A percentile compares a stretch with the other conserved stretches of the same genome.
Conservation (phyloP, 2,888 invertebrate genomes). For the Tenthredo distinguenda region DNA sequence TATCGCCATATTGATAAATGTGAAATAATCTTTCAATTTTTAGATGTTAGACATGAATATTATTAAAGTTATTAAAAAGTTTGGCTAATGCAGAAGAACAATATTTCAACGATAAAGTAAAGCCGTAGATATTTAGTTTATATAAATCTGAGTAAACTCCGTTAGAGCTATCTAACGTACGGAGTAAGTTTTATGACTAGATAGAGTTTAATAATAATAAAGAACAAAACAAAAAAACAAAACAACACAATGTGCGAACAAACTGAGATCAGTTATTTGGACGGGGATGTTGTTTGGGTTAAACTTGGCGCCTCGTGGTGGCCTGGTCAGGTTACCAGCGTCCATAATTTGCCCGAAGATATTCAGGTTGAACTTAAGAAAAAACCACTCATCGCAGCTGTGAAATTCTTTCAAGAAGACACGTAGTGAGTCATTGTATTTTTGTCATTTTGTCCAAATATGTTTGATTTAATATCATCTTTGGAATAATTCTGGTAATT, state of each 20-base stretch:
- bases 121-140: background rate
- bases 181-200: slow-evolving; percentile 32
- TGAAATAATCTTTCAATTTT: slow-evolving; percentile 36
- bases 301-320: slow-evolving; percentile 91
- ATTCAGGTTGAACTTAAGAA: slow-evolving; percentile 82
- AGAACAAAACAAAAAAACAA: background rate
- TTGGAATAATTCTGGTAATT: background rate
- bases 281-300: slow-evolving; percentile 92
- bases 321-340: slow-evolving; percentile 89
- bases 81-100: slow-evolving; percentile 10
- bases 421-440: slow-evolving; percentile 84
- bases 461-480: background rate
- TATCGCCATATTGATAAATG: slow-evolving; percentile 6
- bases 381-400: slow-evolving; percentile 88
- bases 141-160: background rate
- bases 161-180: background rate
- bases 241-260: slow-evolving; percentile 84
- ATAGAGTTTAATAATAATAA: background rate
- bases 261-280: slow-evolving; percentile 84
- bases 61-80: slow-evolving; percentile 7
- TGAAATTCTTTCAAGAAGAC: slow-evolving; percentile 92
- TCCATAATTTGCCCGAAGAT: slow-evolving; percentile 84
- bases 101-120: background rate
- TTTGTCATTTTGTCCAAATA: background rate
- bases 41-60: slow-evolving; percentile 14